Evolutionary conservation across 2,797 vertebrate genomes (phyloP).

Genomic region (Lepilemur septentrionalis): DNA sequence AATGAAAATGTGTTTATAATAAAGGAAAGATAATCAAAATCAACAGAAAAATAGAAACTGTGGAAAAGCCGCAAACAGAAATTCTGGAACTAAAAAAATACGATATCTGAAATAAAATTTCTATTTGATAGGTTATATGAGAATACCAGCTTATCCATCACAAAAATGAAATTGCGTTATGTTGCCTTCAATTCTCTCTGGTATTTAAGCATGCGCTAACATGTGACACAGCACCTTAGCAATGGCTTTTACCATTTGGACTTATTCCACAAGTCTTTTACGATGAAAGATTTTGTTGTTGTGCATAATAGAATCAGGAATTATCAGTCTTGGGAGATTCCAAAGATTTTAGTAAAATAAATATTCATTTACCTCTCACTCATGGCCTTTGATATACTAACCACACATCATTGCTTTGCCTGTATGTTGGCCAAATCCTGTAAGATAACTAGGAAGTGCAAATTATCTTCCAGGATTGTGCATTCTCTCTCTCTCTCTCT

Average conservation of each 20-base stretch:
- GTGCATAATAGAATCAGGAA: not conserved
- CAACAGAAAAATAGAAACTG: not conserved
- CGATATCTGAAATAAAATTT: not conserved
- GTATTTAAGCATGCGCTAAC: not conserved
- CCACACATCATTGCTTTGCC: not conserved
- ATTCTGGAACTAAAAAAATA: not conserved
- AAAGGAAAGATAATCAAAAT: not conserved
- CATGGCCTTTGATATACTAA: not conserved
- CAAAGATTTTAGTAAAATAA: not conserved
- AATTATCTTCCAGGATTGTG: not conserved
- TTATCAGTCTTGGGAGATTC: not conserved
- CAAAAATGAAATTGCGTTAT: not conserved
- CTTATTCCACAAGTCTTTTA: not conserved
- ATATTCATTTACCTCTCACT: not conserved
- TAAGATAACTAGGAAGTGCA: not conserved
- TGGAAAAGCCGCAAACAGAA: not conserved
- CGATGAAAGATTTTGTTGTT: not conserved
- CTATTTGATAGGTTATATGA: not conserved
- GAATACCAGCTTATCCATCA: not conserved
- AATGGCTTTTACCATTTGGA: not conserved
- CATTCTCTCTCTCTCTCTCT: too few species aligned
- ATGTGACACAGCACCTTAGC: not conserved
- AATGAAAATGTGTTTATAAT: not conserved
- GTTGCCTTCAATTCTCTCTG: not conserved
- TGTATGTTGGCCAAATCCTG: not conserved